Evolutionary conservation across 2,888 invertebrate genomes (phyloP).

Genomic region (Leucoptera coffeella): DNA sequence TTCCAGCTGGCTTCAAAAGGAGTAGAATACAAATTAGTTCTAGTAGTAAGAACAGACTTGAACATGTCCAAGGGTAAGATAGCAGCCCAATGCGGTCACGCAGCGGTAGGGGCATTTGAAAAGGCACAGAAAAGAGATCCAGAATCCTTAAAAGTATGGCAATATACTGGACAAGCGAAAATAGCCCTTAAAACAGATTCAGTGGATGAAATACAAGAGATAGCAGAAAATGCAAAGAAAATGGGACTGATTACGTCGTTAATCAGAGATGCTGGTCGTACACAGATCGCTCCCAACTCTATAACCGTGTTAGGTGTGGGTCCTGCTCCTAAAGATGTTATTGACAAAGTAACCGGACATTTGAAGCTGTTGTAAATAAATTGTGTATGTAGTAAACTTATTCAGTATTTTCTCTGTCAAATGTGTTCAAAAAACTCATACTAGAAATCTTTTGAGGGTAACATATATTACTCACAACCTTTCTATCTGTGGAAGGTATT

Average conservation of each 20-base stretch:
- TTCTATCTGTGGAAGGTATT: too few species aligned
- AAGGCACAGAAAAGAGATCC: conserved; percentile 59
- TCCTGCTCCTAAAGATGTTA: conserved; percentile 71
- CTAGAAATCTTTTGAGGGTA: too few species aligned
- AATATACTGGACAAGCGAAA: conserved; percentile 75
- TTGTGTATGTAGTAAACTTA: background rate
- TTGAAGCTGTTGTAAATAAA: conserved; percentile 68
- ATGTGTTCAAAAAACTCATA: too few species aligned
- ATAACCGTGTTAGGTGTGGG: conserved; percentile 89
- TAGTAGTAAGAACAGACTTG: conserved; percentile 83
- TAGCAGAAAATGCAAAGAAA: conserved; percentile 64
- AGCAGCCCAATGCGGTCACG: conserved; percentile 92
- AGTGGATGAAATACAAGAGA: conserved; percentile 63
- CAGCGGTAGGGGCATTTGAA: conserved; percentile 82
- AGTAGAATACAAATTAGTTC: conserved; percentile 73
- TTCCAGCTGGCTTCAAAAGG: conserved; percentile 29
- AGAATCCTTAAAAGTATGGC: conserved; percentile 51
- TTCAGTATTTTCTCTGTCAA: too few species aligned
- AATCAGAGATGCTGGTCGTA: conserved; percentile 87
- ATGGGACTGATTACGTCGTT: conserved; percentile 66
- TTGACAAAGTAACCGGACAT: conserved; percentile 83
- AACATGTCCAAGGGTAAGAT: conserved; percentile 95
- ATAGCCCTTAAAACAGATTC: conserved; percentile 78
- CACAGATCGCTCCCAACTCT: conserved; percentile 85
- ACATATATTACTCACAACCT: too few species aligned